A percentile compares a stretch with the other conserved stretches of the same genome.
phyloP scores from a whole-genome alignment of 2,113 vertebrate species.

The Petaurus breviceps region DNA sequence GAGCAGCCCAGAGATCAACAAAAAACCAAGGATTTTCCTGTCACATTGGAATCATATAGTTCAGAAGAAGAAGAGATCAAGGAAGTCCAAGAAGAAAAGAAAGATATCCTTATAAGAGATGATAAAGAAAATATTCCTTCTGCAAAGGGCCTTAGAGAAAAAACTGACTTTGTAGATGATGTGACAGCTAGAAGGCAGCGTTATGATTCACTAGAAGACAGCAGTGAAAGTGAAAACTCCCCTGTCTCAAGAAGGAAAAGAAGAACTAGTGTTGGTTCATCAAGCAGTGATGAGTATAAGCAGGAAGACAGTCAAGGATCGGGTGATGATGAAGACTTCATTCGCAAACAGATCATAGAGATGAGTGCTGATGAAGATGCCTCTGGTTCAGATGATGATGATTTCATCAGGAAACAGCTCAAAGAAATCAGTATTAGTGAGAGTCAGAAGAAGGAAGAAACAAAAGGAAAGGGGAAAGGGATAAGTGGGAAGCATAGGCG shows the following conservation, averaged over 20 bases:
- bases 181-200: slow-evolving; percentile 80
- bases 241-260: slow-evolving; percentile 87
- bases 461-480: slow-evolving; percentile 82
- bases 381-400: slow-evolving; percentile 91
- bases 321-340: slow-evolving; percentile 95
- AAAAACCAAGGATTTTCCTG: slow-evolving; percentile 85
- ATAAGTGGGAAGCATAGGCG: slow-evolving; percentile 81
- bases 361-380: slow-evolving; percentile 94
- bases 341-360: slow-evolving; percentile 93
- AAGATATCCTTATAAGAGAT: slow-evolving; percentile 72
- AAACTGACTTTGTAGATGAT: slow-evolving; percentile 75
- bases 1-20: slow-evolving; percentile 84
- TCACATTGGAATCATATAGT: slow-evolving; percentile 85
- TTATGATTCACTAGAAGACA: slow-evolving; percentile 89
- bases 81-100: slow-evolving; percentile 77
- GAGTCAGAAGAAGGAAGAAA: slow-evolving; percentile 82
- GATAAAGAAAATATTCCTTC: slow-evolving; percentile 73
- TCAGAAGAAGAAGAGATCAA: slow-evolving; percentile 88
- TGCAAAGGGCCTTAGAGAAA: slow-evolving; percentile 77
- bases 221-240: slow-evolving; percentile 93
- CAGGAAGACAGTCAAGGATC: slow-evolving; percentile 91
- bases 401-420: slow-evolving; percentile 86
- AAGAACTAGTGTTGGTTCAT: slow-evolving; percentile 87
- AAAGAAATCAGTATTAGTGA: slow-evolving; percentile 83
- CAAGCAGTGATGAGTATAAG: slow-evolving; percentile 94